Conservation (phyloP, 2,888 invertebrate species). For the Dendrolimus houi region DNA sequence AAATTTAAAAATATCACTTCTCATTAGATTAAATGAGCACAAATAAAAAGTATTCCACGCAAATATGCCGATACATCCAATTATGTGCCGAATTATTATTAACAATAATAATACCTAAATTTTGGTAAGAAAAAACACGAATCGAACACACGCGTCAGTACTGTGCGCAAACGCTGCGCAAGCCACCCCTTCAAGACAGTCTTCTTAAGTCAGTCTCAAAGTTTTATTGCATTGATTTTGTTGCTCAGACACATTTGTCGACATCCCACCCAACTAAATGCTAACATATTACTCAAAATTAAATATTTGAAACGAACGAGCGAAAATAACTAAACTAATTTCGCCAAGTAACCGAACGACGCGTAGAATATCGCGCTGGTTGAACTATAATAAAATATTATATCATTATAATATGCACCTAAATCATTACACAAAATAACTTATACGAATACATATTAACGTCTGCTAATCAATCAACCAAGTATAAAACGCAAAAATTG, state of each 20-base stretch:
- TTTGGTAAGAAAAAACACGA: constrained; percentile 34
- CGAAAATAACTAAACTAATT: constrained; percentile 13
- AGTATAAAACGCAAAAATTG: constrained; percentile 55
- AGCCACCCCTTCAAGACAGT: constrained; percentile 66
- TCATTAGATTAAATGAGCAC: constrained; percentile 14
- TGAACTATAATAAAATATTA: constrained; percentile 28
- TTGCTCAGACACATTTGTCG: constrained; percentile 38
- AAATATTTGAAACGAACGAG: constrained; percentile 10
- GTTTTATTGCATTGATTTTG: constrained; percentile 70
- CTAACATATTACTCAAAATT: constrained; percentile 12
- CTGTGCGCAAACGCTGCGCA: constrained; percentile 20
- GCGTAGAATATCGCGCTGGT: background rate
- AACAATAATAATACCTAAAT: constrained; percentile 26
- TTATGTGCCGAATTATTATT: constrained; percentile 13
- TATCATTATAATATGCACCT: constrained; percentile 37
- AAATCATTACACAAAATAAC: constrained; percentile 57
- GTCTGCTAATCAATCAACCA: constrained; percentile 45
- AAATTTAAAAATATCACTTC: constrained; percentile 5
- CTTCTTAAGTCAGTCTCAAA: constrained; percentile 75
- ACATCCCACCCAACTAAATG: constrained; percentile 10
- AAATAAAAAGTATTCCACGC: constrained; percentile 8
- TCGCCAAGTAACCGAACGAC: constrained; percentile 6
- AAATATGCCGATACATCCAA: background rate
- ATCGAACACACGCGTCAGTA: constrained; percentile 27
- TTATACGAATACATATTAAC: constrained; percentile 51